These are phyloP conservation scores for Terebella lapidaria DNA, from an alignment of 2,888 invertebrate genomes.

Conservation along the genomic window DNA sequence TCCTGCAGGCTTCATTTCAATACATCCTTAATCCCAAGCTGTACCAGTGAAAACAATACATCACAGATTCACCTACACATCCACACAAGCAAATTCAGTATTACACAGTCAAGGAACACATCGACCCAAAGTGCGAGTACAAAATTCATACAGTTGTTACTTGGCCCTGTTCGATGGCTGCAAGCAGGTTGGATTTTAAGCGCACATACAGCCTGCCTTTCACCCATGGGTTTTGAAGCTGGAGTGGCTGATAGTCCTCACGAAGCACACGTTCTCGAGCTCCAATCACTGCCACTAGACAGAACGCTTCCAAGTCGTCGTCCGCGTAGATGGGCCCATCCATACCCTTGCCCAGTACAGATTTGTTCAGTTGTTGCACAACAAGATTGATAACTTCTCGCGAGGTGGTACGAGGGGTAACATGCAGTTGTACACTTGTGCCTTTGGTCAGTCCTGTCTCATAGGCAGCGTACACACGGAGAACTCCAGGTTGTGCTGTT, in stretches of 20 bases:
- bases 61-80: too few relatives aligned
- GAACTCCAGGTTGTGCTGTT: constrained; percentile 47
- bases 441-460: constrained; percentile 89
- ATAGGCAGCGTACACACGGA: constrained; percentile 91
- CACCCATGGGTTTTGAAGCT: constrained; percentile 92
- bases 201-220: constrained; percentile 88
- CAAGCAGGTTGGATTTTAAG: constrained; percentile 62
- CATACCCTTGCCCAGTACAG: constrained; percentile 55
- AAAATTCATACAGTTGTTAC: constrained; percentile 3
- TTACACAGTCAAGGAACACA: too few relatives aligned
- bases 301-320: constrained; percentile 78
- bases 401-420: constrained; percentile 86
- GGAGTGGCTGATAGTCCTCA: constrained; percentile 89
- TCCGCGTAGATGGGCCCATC: constrained; percentile 73
- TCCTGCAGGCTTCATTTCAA: too few relatives aligned
- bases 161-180: constrained; percentile 4
- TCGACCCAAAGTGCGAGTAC: too few relatives aligned
- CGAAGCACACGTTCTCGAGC: constrained; percentile 87
- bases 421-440: constrained; percentile 87
- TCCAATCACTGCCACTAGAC: constrained; percentile 91
- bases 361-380: constrained; percentile 80
- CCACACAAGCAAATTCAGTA: too few relatives aligned
- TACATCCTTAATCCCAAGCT: too few relatives aligned
- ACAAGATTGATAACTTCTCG: constrained; percentile 93
- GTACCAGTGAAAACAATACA: too few relatives aligned